Evolutionary conservation across 30 jellyfish, hydroid and myxozoan species (phyloP).

Genomic region (Aurelia coerulea): DNA sequence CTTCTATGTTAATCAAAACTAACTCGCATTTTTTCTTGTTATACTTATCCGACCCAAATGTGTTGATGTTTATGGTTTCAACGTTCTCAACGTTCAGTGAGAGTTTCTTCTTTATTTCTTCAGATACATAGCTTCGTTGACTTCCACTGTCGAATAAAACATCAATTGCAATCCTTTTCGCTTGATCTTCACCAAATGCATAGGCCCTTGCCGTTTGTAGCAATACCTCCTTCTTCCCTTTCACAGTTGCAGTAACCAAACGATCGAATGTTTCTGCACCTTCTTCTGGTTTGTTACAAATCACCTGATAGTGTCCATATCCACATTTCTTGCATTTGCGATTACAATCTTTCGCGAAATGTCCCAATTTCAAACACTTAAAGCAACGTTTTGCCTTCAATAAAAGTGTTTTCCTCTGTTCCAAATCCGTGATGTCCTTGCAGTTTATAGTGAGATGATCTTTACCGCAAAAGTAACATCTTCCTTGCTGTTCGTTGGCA

Average conservation of each 20-base stretch:
- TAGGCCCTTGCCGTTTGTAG: constrained; percentile 52
- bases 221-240: constrained; percentile 50
- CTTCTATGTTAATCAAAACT: constrained; percentile 27
- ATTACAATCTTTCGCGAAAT: constrained; percentile 2
- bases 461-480: constrained; percentile 48
- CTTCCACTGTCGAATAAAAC: constrained; percentile 55
- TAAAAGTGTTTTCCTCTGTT: constrained; percentile 13
- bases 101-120: constrained; percentile 51
- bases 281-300: constrained; percentile 3
- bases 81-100: constrained; percentile 28
- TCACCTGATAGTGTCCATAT: constrained; percentile 16
- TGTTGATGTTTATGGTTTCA: constrained; percentile 47
- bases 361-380: constrained; percentile 49
- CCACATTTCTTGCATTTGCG: constrained; percentile 24
- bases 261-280: neutral
- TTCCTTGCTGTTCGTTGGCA: neutral
- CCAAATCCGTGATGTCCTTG: constrained; percentile 34
- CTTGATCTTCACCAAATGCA: constrained; percentile 42
- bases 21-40: constrained; percentile 18
- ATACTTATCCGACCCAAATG: constrained; percentile 58
- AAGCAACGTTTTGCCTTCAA: constrained; percentile 51
- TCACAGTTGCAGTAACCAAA: constrained; percentile 35
- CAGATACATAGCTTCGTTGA: constrained; percentile 53
- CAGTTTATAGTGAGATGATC: constrained; percentile 30
- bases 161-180: constrained; percentile 20